Evolutionary conservation across 2,888 invertebrate genomes (phyloP).

Genomic region (Spilarctia lutea): DNA sequence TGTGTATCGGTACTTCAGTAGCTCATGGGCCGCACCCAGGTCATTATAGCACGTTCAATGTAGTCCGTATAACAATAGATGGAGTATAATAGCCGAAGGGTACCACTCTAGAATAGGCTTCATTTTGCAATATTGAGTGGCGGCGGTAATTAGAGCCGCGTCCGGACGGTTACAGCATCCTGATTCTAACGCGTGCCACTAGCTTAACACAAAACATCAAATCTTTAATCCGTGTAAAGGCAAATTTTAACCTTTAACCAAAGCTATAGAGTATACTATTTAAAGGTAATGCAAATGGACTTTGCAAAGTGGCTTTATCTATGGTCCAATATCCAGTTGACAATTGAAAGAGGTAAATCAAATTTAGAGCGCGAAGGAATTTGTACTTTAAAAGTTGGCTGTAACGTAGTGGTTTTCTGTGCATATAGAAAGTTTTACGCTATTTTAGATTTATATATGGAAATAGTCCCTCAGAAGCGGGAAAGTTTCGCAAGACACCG

Average conservation of each 20-base stretch:
- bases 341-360: constrained; percentile 50
- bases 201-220: constrained; percentile 42
- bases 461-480: constrained; percentile 78
- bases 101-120: constrained; percentile 72
- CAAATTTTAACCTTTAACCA: constrained; percentile 30
- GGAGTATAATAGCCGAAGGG: constrained; percentile 74
- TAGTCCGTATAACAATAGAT: constrained; percentile 77
- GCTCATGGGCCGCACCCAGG: constrained; percentile 65
- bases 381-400: constrained; percentile 16
- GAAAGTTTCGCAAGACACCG: constrained; percentile 82
- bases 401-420: constrained; percentile 23
- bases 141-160: constrained; percentile 82
- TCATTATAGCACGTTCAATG: constrained; percentile 75
- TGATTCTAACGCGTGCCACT: constrained; percentile 76
- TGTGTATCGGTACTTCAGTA: constrained; percentile 60
- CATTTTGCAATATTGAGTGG: constrained; percentile 83
- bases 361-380: constrained; percentile 39
- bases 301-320: constrained; percentile 57
- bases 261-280: constrained; percentile 43
- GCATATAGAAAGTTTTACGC: constrained; percentile 15
- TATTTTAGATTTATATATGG: constrained; percentile 38
- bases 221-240: constrained; percentile 23
- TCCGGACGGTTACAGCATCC: constrained; percentile 83
- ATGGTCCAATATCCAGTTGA: constrained; percentile 48
- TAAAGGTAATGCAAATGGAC: constrained; percentile 33